A percentile compares a stretch with the other conserved stretches of the same genome.
Conservation (phyloP, 2,888 invertebrate genomes). For the Eristalinus sepulchralis region DNA sequence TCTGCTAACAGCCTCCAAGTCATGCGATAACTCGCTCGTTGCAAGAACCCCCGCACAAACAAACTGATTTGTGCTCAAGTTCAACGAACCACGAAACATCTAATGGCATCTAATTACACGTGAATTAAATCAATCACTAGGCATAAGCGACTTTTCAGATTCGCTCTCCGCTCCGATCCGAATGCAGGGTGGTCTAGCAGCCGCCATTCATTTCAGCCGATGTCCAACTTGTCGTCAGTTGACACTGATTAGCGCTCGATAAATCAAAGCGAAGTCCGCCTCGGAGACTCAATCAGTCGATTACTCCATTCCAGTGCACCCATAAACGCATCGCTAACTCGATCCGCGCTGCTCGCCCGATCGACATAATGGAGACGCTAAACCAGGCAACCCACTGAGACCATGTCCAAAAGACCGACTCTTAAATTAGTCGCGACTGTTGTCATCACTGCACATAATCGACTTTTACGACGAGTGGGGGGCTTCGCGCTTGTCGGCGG, state of each 20-base stretch:
- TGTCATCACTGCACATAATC: conserved; percentile 28
- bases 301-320: conserved; percentile 48
- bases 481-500: not conserved
- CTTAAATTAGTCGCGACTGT: conserved; percentile 12
- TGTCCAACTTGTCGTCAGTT: conserved; percentile 8
- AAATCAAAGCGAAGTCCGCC: conserved; percentile 41
- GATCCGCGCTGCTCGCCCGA: not conserved
- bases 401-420: conserved; percentile 19
- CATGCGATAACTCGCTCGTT: not conserved
- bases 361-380: not conserved
- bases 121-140: conserved; percentile 17
- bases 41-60: not conserved
- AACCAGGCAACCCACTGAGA: conserved; percentile 28
- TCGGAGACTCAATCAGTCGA: conserved; percentile 40
- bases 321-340: conserved; percentile 32
- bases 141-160: not conserved
- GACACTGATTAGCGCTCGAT: conserved; percentile 44
- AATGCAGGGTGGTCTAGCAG: conserved; percentile 3
- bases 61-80: not conserved
- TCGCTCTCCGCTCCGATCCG: not conserved
- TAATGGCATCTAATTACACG: conserved; percentile 1
- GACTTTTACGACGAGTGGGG: conserved; percentile 27
- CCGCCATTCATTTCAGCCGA: not conserved
- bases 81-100: conserved; percentile 1
- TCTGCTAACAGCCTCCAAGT: not conserved